Base-by-base conservation (phyloP, 2,113 vertebrate genomes). In the Trichomycterus rosablanca region DNA sequence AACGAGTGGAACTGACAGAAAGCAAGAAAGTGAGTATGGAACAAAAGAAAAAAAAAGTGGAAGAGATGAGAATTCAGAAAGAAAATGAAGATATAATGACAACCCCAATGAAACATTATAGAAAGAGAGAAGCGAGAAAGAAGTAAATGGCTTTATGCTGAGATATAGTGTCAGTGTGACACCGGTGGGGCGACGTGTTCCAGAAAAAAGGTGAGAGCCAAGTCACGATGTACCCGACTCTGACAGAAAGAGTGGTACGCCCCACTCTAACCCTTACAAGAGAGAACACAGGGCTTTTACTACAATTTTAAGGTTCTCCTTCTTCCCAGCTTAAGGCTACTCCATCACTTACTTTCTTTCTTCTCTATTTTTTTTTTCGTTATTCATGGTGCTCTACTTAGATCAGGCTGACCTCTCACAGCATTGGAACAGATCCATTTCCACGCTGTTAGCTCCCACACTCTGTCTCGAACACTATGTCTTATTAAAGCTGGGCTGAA, bases 381-480 rank as follows among this genome's bases (percentile, higher is more conserved):
- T 15, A 43, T 44, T 34, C 12, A 18, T 24, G 16, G n/a, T 39
- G 45, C 24, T 59, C n/a, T 20, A 8, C 50, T n/a, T 11, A 68
- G 77, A 74, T 76, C 79, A 66, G 56, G 16, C 54, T 79, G 78
- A 85, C 81, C 78, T 77, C 32, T 67, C 26, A 19, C 11, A 44
- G 46, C 19, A 2, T 58, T 22, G 18, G 3, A 55, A 26, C 45
- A 37, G 28, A 42, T 26, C 63, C 22, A 66, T 57, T 71, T 61
- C 34, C 43, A 54, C 18, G 23, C 53, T n/a, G 9, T 30, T 43
- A 16, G 3, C 22, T 7, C 16, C 43, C 14, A 19, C 39, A 9
- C 55, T 12, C 54, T 32, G 58, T 11, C 37, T 14, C 11, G 5
- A 14, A 40, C 15, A 14, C 3, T 30, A 7, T 30, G 3, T 30